Evolutionary conservation across 1,140 invertebrate species (phyloP), one percentile per base, ranked within the genome.

Genomic region (Formica selysi): DNA sequence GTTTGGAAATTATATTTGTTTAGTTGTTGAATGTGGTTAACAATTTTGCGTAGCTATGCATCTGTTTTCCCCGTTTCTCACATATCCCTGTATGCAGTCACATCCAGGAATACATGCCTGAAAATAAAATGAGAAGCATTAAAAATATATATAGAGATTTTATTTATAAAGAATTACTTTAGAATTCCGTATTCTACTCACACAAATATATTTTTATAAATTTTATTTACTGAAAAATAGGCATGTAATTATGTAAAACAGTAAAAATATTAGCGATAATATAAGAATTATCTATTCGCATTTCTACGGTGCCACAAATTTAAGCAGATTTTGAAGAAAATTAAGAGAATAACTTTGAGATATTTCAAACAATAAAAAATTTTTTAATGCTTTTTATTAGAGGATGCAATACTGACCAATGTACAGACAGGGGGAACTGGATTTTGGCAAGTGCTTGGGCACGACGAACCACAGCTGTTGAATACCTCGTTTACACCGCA

Each of bases 71-170:
- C 0, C 59, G 29, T 90, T 85, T 29, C 48, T 85, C 22, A 89
- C 11, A 32, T 32, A 73, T 32, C 80, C 89, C 0, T 11, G 0
- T 13, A 7, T 54, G 8, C 89, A 90, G 0, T 85, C 29, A 16
- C 89, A 90, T 3, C 86, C 86, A 10, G 71, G 29, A 2, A 26
- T 0, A n/a, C 89, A 90, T 1, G 2, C 59, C 89, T 90, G 41
- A 90, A 85, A 36, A 54, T 11, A 59, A 62, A 76, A 61, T 87
- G 19, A 51, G 4, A 59, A 44, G 4, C 7, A 51, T 57, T 76
- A 26, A 36, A 54, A 32, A n/a, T 29, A 62, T 38, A 13, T 22
- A 36, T 32, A 61, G 3, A 74, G 0, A n/a, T 64, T 61, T 59
- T 4, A 38, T 61, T 44, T 59, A 29, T 19, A 13, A 10, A 29